Conservation (phyloP, 1,140 invertebrate species). For the Scaptomyza montana region DNA sequence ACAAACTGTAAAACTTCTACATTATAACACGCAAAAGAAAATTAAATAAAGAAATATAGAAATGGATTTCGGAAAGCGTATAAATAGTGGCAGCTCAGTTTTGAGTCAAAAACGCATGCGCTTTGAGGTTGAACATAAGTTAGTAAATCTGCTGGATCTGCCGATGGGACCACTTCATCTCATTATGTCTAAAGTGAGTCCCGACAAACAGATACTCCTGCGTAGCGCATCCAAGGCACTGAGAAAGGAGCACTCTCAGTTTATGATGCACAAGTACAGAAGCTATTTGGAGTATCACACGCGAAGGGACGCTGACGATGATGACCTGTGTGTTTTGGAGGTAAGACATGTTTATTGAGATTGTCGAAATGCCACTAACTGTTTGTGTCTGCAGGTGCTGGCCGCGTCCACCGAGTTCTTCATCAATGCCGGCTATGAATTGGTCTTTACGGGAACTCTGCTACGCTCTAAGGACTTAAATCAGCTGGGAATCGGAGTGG, state of each 20-base stretch:
- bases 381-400: constrained; percentile 2
- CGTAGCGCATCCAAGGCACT: constrained; percentile 4
- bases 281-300: not conserved
- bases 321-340: not conserved
- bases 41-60: not conserved
- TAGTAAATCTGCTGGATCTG: constrained; percentile 12
- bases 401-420: not conserved
- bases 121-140: not conserved
- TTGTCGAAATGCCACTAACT: too few species aligned
- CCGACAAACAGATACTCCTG: not conserved
- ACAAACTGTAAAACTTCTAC: not conserved
- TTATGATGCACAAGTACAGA: constrained; percentile 22
- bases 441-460: not conserved
- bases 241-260: not conserved
- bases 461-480: not conserved
- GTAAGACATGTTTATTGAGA: not conserved
- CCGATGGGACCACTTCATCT: constrained; percentile 19
- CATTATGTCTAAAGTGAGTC: constrained; percentile 20
- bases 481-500: not conserved
- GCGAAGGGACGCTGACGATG: too few species aligned
- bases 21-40: not conserved
- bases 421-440: constrained; percentile 20
- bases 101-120: constrained; percentile 1
- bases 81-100: not conserved
- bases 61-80: constrained; percentile 13